A percentile compares a stretch with the other conserved stretches of the same genome.
Conservation (phyloP, 1,140 invertebrate genomes). For the Hyphantria cunea region DNA sequence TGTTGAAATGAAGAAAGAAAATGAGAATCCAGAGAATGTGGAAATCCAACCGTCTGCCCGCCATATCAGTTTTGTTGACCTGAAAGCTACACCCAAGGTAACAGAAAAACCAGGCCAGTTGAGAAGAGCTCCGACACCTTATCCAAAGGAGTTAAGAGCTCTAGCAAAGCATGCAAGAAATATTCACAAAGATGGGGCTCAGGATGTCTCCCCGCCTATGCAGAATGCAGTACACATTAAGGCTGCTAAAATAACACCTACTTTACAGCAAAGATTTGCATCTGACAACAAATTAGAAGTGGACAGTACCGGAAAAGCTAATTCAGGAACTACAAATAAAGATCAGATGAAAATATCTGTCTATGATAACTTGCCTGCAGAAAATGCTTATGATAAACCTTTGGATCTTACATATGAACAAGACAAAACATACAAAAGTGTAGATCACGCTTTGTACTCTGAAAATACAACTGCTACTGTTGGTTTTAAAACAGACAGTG, state of each 20-base stretch:
- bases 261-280: slow-evolving; percentile 79
- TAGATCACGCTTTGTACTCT: slow-evolving; percentile 76
- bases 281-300: slow-evolving; percentile 72
- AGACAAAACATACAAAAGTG: slow-evolving; percentile 77
- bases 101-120: slow-evolving; percentile 81
- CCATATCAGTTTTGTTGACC: slow-evolving; percentile 80
- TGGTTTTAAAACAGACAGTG: slow-evolving; percentile 53
- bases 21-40: slow-evolving; percentile 64
- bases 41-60: slow-evolving; percentile 60
- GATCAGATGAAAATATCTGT: slow-evolving; percentile 68
- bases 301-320: slow-evolving; percentile 44
- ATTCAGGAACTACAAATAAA: slow-evolving; percentile 42
- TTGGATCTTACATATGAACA: slow-evolving; percentile 72
- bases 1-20: slow-evolving; percentile 62
- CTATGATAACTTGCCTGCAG: slow-evolving; percentile 70
- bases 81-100: slow-evolving; percentile 72
- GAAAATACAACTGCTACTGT: slow-evolving; percentile 53
- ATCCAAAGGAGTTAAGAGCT: slow-evolving; percentile 94
- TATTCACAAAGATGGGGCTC: slow-evolving; percentile 77
- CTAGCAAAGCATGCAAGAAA: slow-evolving; percentile 89
- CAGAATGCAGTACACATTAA: slow-evolving; percentile 80
- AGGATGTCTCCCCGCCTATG: slow-evolving; percentile 75
- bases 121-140: slow-evolving; percentile 93
- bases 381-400: slow-evolving; percentile 79
- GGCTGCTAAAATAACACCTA: slow-evolving; percentile 80